These are phyloP conservation scores for Octopus sinensis DNA, from an alignment of 1,140 invertebrate genomes.

Conservation along the genomic window DNA sequence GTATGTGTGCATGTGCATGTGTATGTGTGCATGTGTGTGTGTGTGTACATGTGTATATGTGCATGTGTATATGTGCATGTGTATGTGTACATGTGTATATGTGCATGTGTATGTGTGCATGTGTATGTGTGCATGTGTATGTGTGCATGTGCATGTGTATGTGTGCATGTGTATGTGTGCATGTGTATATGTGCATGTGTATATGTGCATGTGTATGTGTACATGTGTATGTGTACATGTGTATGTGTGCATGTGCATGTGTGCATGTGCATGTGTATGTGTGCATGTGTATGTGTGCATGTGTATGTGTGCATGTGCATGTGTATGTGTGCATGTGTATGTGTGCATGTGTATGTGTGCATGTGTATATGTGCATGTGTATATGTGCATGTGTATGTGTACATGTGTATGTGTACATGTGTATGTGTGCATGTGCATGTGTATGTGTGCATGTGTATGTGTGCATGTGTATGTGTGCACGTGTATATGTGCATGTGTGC, in stretches of 20 bases:
- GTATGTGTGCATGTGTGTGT: not conserved
- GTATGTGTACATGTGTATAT: not conserved
- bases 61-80: not conserved
- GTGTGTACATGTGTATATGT: not conserved
- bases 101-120: not conserved
- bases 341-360: not conserved
- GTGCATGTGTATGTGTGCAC: too few species aligned
- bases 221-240: not conserved
- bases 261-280: too few species aligned
- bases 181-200: not conserved
- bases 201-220: not conserved
- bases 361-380: not conserved
- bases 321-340: too few species aligned
- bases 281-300: too few species aligned
- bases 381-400: too few species aligned
- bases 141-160: not conserved
- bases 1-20: too few species aligned
- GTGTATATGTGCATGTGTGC: not conserved
- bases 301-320: too few species aligned
- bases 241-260: too few species aligned
- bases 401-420: too few species aligned
- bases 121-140: not conserved
- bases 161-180: not conserved
- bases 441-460: too few species aligned
- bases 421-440: too few species aligned